phyloP scores from a whole-genome alignment of 2,888 invertebrate species.

The Orthosia gracilis region DNA sequence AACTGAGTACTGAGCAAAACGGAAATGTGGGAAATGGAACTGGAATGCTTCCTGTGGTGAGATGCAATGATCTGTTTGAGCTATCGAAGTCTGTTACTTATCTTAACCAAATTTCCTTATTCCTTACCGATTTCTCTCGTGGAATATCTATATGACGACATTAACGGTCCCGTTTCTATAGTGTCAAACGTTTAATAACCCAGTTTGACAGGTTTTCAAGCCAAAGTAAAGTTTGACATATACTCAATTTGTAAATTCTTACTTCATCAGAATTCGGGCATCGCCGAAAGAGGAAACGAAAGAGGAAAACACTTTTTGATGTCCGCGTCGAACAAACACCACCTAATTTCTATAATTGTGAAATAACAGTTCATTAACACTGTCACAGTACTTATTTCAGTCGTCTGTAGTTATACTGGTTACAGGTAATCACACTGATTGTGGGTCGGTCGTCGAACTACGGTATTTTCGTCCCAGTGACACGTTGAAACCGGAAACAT shows the following conservation, averaged over 20 bases:
- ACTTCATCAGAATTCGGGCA: too few species aligned
- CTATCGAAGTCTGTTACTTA: background rate
- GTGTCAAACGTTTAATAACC: too few species aligned
- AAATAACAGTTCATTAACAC: slow-evolving; percentile 45
- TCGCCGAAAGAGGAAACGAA: background rate
- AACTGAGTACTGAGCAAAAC: background rate
- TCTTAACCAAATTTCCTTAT: background rate
- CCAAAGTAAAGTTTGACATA: too few species aligned
- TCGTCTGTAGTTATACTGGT: slow-evolving; percentile 22
- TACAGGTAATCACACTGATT: slow-evolving; percentile 43
- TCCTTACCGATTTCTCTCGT: background rate
- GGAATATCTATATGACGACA: background rate
- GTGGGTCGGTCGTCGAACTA: slow-evolving; percentile 62
- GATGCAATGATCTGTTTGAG: slow-evolving; percentile 5
- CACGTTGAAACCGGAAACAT: slow-evolving; percentile 43
- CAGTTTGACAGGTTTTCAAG: too few species aligned
- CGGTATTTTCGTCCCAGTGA: slow-evolving; percentile 58
- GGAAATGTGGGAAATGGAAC: slow-evolving; percentile 37
- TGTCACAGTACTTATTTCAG: slow-evolving; percentile 25
- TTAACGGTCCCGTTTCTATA: background rate
- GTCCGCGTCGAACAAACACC: background rate
- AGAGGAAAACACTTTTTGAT: slow-evolving; percentile 1
- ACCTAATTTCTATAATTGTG: slow-evolving; percentile 2
- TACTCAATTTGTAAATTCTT: too few species aligned
- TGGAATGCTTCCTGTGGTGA: slow-evolving; percentile 23